phyloP scores from a whole-genome alignment of 2,888 invertebrate genomes.

The Zaprionus bogoriensis region DNA sequence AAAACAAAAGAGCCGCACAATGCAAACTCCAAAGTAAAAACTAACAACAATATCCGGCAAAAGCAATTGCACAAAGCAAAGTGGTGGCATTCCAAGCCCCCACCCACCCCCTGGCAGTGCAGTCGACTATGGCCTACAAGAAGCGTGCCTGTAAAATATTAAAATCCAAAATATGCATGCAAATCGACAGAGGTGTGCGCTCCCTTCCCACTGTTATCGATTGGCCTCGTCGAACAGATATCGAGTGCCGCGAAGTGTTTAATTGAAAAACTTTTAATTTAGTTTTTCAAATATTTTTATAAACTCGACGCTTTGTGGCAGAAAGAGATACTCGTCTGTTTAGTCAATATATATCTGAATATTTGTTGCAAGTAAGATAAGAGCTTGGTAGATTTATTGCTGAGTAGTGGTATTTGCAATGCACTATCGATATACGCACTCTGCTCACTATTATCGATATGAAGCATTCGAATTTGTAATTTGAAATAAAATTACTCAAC shows the following conservation, averaged over 20 bases:
- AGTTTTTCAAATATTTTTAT: not conserved
- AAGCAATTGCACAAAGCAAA: constrained; percentile 75
- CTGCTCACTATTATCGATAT: too few relatives aligned
- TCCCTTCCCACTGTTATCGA: not conserved
- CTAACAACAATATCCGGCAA: constrained; percentile 76
- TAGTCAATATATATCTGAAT: too few relatives aligned
- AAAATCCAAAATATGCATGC: constrained; percentile 32
- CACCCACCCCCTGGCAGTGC: not conserved
- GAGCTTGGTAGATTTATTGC: too few relatives aligned
- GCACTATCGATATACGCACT: too few relatives aligned
- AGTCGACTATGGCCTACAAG: constrained; percentile 10
- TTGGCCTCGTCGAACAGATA: too few relatives aligned
- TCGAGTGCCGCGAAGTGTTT: not conserved
- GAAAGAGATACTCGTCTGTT: not conserved
- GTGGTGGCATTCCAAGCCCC: constrained; percentile 16
- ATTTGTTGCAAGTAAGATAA: too few relatives aligned
- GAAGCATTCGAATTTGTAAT: too few relatives aligned
- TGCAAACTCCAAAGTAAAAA: constrained; percentile 68
- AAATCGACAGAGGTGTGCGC: not conserved
- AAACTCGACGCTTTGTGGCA: not conserved
- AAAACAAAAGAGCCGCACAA: constrained; percentile 66
- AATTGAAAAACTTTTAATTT: not conserved
- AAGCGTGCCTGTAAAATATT: constrained; percentile 50
- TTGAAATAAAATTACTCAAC: too few relatives aligned
- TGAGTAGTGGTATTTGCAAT: too few relatives aligned